Conservation (phyloP, 2,888 invertebrate genomes). For the Lamellibrachia columna region DNA sequence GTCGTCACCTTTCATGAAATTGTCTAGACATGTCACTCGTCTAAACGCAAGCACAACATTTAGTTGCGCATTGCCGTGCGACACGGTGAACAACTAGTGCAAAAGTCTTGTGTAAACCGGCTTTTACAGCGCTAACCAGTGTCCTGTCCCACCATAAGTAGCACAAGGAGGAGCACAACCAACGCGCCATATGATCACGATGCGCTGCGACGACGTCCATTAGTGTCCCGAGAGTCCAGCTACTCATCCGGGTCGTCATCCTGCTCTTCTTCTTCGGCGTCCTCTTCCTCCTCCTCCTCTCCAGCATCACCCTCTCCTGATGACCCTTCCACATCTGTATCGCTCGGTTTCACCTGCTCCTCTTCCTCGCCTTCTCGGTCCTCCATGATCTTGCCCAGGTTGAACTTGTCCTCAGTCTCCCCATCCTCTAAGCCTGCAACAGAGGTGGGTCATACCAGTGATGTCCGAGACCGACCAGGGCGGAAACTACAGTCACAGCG, state of each 20-base stretch:
- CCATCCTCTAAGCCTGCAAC: not conserved
- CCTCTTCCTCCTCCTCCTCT: constrained; percentile 13
- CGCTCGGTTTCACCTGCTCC: not conserved
- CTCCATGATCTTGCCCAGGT: constrained; percentile 25
- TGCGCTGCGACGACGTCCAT: not conserved
- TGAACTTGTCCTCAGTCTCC: constrained; percentile 13
- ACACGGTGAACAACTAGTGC: too few relatives aligned
- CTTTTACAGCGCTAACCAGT: not conserved
- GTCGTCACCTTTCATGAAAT: too few relatives aligned
- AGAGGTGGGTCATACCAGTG: not conserved
- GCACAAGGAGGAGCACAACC: not conserved
- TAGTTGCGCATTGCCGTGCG: too few relatives aligned
- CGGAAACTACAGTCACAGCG: not conserved
- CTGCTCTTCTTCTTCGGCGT: not conserved
- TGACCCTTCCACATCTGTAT: not conserved
- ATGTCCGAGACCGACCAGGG: not conserved
- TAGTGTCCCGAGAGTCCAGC: not conserved
- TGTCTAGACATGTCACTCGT: too few relatives aligned
- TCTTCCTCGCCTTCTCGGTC: constrained; percentile 27
- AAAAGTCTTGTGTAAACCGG: too few relatives aligned
- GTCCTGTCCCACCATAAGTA: not conserved
- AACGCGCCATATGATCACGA: not conserved
- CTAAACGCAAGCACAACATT: too few relatives aligned
- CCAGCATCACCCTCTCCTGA: not conserved
- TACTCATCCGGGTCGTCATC: not conserved